Percentiles rank a stretch among this genome's conserved stretches.
Conservation (phyloP, 2,888 invertebrate genomes). For the Drosophila ustulata region DNA sequence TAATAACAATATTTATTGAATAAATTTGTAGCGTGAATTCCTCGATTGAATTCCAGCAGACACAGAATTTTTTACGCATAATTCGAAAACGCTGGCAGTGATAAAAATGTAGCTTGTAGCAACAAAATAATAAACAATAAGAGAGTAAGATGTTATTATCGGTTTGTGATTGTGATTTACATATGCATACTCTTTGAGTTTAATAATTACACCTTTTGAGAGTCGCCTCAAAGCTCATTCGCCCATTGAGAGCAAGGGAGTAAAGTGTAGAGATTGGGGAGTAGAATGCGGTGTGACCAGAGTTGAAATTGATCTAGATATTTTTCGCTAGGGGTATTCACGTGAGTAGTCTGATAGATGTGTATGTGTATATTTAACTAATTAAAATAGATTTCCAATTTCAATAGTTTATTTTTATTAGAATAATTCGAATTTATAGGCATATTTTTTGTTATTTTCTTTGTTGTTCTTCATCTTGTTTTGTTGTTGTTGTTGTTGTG, state of each 20-base stretch:
- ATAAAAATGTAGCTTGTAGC: slow-evolving; percentile 36
- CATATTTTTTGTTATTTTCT: slow-evolving; percentile 12
- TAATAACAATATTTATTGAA: background rate
- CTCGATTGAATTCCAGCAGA: slow-evolving; percentile 5
- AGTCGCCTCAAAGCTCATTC: slow-evolving; percentile 46
- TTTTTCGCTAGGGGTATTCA: slow-evolving; percentile 5
- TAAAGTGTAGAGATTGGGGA: slow-evolving; percentile 4
- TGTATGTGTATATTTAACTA: slow-evolving; percentile 65
- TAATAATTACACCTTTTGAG: slow-evolving; percentile 58
- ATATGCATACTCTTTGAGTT: slow-evolving; percentile 21
- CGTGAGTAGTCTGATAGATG: slow-evolving; percentile 16
- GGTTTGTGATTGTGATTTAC: slow-evolving; percentile 2
- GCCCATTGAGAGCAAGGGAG: slow-evolving; percentile 26
- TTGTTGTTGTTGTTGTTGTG: slow-evolving; percentile 13
- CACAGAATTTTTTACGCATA: slow-evolving; percentile 21
- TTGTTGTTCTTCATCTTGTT: slow-evolving; percentile 13
- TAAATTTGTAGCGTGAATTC: slow-evolving; percentile 5
- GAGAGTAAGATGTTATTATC: slow-evolving; percentile 23
- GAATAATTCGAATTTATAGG: slow-evolving; percentile 37
- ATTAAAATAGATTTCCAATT: slow-evolving; percentile 66
- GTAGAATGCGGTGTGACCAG: slow-evolving; percentile 22
- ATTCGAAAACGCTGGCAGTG: slow-evolving; percentile 50
- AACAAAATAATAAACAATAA: slow-evolving; percentile 14
- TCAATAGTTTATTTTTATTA: slow-evolving; percentile 27
- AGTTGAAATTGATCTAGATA: slow-evolving; percentile 43